A percentile compares a stretch with the other conserved stretches of the same genome.
Evolutionary conservation across 2,888 invertebrate genomes (phyloP).

Genomic region (Alentia gelatinosa): DNA sequence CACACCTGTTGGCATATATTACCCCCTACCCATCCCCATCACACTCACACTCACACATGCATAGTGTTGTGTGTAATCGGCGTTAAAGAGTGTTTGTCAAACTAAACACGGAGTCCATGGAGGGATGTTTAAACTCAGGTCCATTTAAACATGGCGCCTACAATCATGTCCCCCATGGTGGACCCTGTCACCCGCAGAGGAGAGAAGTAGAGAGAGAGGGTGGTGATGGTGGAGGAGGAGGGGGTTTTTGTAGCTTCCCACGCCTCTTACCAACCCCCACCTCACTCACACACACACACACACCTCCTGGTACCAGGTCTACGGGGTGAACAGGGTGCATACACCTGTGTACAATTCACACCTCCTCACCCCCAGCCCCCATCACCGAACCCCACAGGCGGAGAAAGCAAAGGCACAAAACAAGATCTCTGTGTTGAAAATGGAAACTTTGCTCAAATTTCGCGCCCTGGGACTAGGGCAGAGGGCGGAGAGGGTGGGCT

Average conservation of each 20-base stretch:
- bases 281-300: not conserved
- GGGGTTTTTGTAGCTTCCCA: not conserved
- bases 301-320: not conserved
- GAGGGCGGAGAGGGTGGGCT: too few relatives aligned
- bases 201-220: too few relatives aligned
- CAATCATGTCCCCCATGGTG: not conserved
- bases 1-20: too few relatives aligned
- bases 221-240: too few relatives aligned
- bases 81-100: conserved; percentile 36
- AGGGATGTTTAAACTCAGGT: not conserved
- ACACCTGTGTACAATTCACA: conserved; percentile 22
- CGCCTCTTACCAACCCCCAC: not conserved
- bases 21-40: too few relatives aligned
- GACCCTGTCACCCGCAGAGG: not conserved
- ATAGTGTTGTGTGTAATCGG: not conserved
- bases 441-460: conserved; percentile 17
- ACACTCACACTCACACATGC: too few relatives aligned
- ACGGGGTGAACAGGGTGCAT: conserved; percentile 2
- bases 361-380: not conserved
- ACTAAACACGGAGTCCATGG: not conserved
- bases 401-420: too few relatives aligned
- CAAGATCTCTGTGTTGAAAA: not conserved
- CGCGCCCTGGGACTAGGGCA: not conserved
- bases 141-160: conserved; percentile 26
- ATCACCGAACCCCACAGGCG: not conserved